phyloP scores from a whole-genome alignment of 1,140 invertebrate genomes.

The Diabrotica virgifera region DNA sequence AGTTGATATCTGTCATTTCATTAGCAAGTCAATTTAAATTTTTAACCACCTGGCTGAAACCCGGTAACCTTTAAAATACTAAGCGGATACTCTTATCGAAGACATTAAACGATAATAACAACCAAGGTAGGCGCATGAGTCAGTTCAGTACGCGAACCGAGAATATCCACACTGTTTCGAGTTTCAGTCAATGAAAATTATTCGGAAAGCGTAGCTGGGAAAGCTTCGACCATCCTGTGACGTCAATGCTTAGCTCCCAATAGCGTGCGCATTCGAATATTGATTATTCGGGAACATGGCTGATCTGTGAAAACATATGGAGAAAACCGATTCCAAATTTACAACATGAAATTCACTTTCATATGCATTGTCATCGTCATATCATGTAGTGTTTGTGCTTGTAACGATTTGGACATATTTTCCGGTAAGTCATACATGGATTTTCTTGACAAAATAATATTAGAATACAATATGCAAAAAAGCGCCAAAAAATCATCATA shows the following conservation, averaged over 20 bases:
- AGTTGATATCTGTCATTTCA: too few species aligned
- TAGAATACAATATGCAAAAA: background rate
- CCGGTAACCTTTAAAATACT: background rate
- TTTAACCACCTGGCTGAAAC: too few species aligned
- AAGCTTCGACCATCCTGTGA: conserved; percentile 25
- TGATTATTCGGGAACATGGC: conserved; percentile 38
- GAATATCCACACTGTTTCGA: background rate
- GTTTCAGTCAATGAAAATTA: conserved; percentile 27
- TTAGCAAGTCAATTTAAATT: too few species aligned
- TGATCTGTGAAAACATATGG: conserved; percentile 39
- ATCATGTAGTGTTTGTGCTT: conserved; percentile 34
- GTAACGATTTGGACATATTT: conserved; percentile 33
- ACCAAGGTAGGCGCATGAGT: conserved; percentile 10
- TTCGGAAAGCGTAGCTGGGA: conserved; percentile 14
- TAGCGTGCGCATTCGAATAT: conserved; percentile 34
- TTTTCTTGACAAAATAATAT: background rate
- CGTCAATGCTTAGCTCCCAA: conserved; percentile 32
- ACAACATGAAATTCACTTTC: conserved; percentile 38
- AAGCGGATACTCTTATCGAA: conserved; percentile 7
- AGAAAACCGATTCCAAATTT: conserved; percentile 26
- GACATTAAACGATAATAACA: conserved; percentile 7
- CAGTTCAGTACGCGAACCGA: conserved; percentile 3
- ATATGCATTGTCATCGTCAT: conserved; percentile 36
- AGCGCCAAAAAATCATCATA: background rate
- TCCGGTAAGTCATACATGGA: conserved; percentile 32